These are phyloP conservation scores for Emydura subglobosa DNA, from an alignment of 2,113 vertebrate genomes.

Conservation along the genomic window DNA sequence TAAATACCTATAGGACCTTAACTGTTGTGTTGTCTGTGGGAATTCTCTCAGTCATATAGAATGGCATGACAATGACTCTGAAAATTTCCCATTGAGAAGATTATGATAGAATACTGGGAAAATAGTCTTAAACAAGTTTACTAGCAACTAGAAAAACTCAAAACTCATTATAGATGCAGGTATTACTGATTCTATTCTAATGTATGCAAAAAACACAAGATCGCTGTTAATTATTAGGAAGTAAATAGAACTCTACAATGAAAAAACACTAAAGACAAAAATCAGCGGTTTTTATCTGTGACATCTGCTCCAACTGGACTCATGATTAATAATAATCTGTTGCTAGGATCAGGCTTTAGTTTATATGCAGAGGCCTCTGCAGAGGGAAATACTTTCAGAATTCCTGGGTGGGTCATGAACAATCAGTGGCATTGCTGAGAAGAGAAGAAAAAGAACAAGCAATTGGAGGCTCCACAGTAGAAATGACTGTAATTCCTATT, in stretches of 20 bases:
- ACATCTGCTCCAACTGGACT: not conserved
- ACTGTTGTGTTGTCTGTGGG: not conserved
- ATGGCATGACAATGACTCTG: not conserved
- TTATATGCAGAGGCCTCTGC: slow-evolving; percentile 43
- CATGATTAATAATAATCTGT: slow-evolving; percentile 46
- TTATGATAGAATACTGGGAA: not conserved
- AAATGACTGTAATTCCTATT: slow-evolving; percentile 29
- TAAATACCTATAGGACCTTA: not conserved
- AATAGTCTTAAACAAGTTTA: not conserved
- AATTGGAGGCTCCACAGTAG: not conserved
- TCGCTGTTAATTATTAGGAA: not conserved
- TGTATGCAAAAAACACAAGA: not conserved
- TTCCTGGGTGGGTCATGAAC: slow-evolving; percentile 49
- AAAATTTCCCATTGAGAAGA: not conserved
- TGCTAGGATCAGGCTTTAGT: slow-evolving; percentile 56
- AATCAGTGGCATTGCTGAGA: slow-evolving; percentile 23
- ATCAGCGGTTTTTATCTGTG: slow-evolving; percentile 26
- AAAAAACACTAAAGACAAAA: slow-evolving; percentile 31
- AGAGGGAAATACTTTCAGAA: slow-evolving; percentile 38
- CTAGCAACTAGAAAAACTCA: not conserved
- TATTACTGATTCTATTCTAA: not conserved
- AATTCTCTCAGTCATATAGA: not conserved
- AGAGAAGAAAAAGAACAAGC: slow-evolving; percentile 15
- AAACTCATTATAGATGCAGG: not conserved
- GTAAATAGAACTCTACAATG: not conserved